Evolutionary conservation across 2,113 vertebrate genomes (phyloP), one percentile per base, ranked within the genome.

Genomic region (Pelusios castaneus): DNA sequence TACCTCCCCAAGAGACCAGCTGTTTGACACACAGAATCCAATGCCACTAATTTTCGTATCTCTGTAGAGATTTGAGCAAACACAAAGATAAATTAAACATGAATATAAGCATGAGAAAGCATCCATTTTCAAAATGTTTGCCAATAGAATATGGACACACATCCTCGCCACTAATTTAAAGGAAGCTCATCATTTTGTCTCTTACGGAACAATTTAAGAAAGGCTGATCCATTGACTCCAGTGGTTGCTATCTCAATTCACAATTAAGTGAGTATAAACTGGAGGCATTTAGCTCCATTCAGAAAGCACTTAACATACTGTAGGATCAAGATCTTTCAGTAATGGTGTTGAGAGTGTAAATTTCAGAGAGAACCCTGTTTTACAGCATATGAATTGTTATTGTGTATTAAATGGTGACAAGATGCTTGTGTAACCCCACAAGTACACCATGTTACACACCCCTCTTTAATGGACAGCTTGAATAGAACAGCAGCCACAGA

Each of bases 81-180:
- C 5, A 80, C 11, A 73, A 3, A 52, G 3, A 75, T 56, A 76
- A 12, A 73, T 77, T 45, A 60, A 78, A 43, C 0, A 77, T 25
- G 81, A 84, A 96, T 31, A 89, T 41, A 92, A 91, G 3, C 10
- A 38, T 12, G 13, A 45, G 78, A 80, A 93, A 85, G 77, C 8
- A 76, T 0, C 3, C 31, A 2, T 4, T 85, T 89, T 79, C 76
- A 87, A 52, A 90, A 58, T 5, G 77, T 12, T 22, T 91, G 45
- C 38, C 54, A n/a, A 56, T 77, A 9, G 86, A 80, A 54, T 82
- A 2, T 45, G 2, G 27, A 75, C 55, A 82, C 78, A 70, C 21
- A 52, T 3, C 6, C 80, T 5, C 38, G 38, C 34, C 25, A 81
- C 12, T 43, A 85, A 56, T 2, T 80, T 60, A 49, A 14, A 73